A percentile compares a stretch with the other conserved stretches of the same genome.
Evolutionary conservation across 2,888 invertebrate species (phyloP).

Genomic region (Elegia similella): DNA sequence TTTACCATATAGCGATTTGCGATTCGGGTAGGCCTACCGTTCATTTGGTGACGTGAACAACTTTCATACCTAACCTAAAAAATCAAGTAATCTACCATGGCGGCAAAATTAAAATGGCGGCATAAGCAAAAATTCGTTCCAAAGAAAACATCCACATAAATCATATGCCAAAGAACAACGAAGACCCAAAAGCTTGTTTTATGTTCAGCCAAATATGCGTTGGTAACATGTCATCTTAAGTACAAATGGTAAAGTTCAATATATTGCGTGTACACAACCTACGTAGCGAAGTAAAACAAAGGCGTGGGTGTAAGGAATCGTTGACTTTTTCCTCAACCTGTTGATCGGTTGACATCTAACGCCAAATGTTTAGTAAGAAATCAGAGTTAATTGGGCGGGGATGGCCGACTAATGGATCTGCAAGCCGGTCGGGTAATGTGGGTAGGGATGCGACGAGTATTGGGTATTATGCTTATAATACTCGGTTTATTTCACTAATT

Average conservation of each 20-base stretch:
- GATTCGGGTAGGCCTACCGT: too few relatives aligned
- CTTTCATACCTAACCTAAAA: too few relatives aligned
- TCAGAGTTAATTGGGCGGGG: slow-evolving; percentile 22
- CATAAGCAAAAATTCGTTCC: too few relatives aligned
- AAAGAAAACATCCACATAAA: neutral
- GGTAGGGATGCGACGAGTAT: neutral
- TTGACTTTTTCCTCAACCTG: slow-evolving; percentile 14
- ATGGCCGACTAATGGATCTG: slow-evolving; percentile 27
- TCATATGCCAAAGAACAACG: neutral
- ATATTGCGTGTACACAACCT: neutral
- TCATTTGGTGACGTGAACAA: too few relatives aligned
- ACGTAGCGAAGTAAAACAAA: neutral
- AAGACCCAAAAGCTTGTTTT: neutral
- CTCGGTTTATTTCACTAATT: neutral
- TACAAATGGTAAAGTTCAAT: neutral
- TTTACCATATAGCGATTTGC: too few relatives aligned
- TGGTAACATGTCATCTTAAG: neutral
- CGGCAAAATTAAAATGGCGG: too few relatives aligned
- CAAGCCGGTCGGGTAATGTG: slow-evolving; percentile 16
- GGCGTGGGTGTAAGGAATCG: slow-evolving; percentile 2
- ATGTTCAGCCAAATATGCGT: neutral
- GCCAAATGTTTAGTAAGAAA: slow-evolving; percentile 4
- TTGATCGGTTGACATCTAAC: slow-evolving; percentile 1
- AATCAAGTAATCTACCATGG: too few relatives aligned
- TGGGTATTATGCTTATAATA: neutral